Conservation (phyloP, 2,113 vertebrate species). For the Amblyopsis rosae region DNA sequence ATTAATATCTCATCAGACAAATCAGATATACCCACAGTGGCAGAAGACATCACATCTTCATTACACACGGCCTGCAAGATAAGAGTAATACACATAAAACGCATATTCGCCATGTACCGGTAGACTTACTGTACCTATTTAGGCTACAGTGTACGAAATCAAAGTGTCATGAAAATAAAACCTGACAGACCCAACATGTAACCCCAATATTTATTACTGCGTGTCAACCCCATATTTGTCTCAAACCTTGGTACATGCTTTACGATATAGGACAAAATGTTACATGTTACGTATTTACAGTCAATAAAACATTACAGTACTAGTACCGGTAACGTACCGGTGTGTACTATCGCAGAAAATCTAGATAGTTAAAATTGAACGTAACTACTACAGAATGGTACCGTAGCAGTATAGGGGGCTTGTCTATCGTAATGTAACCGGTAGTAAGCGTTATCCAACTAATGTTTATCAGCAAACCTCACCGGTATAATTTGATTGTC, state of each 20-base stretch:
- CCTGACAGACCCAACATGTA: background rate
- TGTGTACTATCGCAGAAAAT: no score
- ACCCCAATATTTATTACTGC: background rate
- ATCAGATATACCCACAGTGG: slow-evolving; percentile 81
- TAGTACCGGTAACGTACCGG: no score
- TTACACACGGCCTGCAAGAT: slow-evolving; percentile 69
- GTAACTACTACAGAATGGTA: no score
- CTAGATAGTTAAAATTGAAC: no score
- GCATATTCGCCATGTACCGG: background rate
- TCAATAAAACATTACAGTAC: no score
- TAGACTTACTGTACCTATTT: no score
- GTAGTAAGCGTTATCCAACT: background rate
- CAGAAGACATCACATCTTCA: slow-evolving; percentile 61
- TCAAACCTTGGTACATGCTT: background rate
- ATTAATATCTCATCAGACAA: slow-evolving; percentile 95
- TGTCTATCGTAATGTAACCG: no score
- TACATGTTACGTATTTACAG: no score
- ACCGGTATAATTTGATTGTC: slow-evolving; percentile 63
- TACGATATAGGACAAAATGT: no score
- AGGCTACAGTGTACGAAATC: no score
- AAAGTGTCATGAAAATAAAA: background rate
- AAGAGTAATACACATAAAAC: background rate
- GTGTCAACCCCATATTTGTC: background rate
- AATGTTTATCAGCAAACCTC: background rate
- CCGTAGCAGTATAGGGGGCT: no score